Evolutionary conservation across 1,140 invertebrate genomes (phyloP).

Genomic region (Drosophila chauvacae): DNA sequence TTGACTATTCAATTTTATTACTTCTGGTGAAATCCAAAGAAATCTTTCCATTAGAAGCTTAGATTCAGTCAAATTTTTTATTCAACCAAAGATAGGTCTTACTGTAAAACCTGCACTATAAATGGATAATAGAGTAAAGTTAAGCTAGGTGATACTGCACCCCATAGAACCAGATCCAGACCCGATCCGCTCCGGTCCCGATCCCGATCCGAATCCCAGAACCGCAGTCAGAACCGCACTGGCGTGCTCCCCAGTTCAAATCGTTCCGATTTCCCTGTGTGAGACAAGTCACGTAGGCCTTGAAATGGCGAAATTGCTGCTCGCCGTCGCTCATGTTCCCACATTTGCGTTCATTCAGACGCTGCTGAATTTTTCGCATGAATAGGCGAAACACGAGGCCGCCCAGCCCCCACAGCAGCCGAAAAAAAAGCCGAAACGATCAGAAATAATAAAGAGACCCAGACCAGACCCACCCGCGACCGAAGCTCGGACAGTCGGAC

Average conservation of each 20-base stretch:
- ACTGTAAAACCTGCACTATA: slow-evolving; percentile 1
- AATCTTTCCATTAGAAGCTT: background rate
- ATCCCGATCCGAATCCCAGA: slow-evolving; percentile 10
- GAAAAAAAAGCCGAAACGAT: slow-evolving; percentile 49
- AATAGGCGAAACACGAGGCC: slow-evolving; percentile 70
- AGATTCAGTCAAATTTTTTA: background rate
- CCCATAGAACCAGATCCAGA: slow-evolving; percentile 11
- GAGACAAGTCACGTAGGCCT: slow-evolving; percentile 81
- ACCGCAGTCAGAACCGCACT: slow-evolving; percentile 29
- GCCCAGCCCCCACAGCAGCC: slow-evolving; percentile 59
- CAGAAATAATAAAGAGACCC: slow-evolving; percentile 17
- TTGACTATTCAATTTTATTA: background rate
- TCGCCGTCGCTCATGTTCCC: slow-evolving; percentile 39
- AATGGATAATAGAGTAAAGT: slow-evolving; percentile 34
- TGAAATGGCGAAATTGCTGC: slow-evolving; percentile 74
- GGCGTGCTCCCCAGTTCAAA: slow-evolving; percentile 47
- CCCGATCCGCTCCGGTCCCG: slow-evolving; percentile 23
- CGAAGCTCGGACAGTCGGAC: slow-evolving; percentile 7
- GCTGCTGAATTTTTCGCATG: slow-evolving; percentile 71
- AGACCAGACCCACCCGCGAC: slow-evolving; percentile 6
- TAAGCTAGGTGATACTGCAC: slow-evolving; percentile 18
- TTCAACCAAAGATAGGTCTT: too few relatives aligned
- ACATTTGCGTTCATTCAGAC: slow-evolving; percentile 63
- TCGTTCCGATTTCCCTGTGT: slow-evolving; percentile 57
- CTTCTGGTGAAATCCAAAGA: background rate